Conservation (phyloP, 1,140 invertebrate species). For the Arctopsyche grandis region DNA sequence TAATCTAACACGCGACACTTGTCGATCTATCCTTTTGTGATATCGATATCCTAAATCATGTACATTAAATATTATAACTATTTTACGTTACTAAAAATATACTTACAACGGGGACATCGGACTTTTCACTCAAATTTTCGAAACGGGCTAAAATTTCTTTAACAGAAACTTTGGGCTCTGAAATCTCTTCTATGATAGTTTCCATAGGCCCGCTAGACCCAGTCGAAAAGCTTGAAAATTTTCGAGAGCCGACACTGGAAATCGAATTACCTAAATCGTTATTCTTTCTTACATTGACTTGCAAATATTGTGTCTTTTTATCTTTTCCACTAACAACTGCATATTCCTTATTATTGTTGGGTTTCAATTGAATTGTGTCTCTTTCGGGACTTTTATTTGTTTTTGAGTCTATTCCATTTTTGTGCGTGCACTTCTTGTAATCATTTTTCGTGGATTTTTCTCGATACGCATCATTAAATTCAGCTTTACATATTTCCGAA, state of each 20-base stretch:
- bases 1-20: background rate
- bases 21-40: background rate
- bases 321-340: conserved; percentile 34
- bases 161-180: conserved; percentile 80
- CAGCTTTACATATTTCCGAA: conserved; percentile 48
- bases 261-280: conserved; percentile 35
- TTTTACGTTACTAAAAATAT: background rate
- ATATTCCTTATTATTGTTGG: conserved; percentile 32
- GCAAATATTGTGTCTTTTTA: conserved; percentile 18
- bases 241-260: conserved; percentile 52
- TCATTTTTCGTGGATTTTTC: conserved; percentile 48
- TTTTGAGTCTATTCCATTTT: conserved; percentile 47
- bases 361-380: conserved; percentile 55
- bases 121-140: conserved; percentile 73
- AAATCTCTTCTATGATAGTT: conserved; percentile 81
- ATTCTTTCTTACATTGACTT: conserved; percentile 36
- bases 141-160: conserved; percentile 82
- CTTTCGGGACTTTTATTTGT: conserved; percentile 56
- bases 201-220: conserved; percentile 76
- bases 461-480: conserved; percentile 43
- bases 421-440: conserved; percentile 41
- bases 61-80: background rate
- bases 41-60: background rate
- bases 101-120: conserved; percentile 34
- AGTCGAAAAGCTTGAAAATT: conserved; percentile 66